These are phyloP conservation scores for Cassiopea andromeda DNA, from an alignment of 30 jellyfish, hydroid and myxozoan species.

Conservation along the genomic window DNA sequence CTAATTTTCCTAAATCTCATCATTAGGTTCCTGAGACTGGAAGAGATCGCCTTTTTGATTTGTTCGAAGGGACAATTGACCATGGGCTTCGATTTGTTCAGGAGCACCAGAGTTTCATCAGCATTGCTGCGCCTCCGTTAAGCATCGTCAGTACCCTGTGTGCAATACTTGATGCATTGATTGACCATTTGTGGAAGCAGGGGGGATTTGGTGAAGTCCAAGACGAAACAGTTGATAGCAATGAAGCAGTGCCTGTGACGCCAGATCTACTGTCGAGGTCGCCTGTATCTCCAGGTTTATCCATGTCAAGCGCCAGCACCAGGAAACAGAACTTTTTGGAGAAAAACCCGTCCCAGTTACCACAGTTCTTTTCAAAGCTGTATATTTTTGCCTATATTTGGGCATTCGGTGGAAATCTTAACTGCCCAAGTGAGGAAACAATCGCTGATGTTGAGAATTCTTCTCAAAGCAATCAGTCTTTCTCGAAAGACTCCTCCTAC, in stretches of 20 bases:
- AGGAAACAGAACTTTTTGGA: conserved; percentile 56
- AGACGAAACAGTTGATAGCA: conserved; percentile 29
- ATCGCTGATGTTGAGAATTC: conserved; percentile 71
- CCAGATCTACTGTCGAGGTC: conserved; percentile 18
- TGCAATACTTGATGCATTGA: conserved; percentile 68
- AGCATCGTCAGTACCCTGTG: conserved; percentile 76
- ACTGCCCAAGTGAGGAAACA: conserved; percentile 83
- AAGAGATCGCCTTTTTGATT: conserved; percentile 59
- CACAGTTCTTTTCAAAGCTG: conserved; percentile 65
- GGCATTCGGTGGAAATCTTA: conserved; percentile 90
- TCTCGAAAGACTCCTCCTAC: conserved; percentile 7
- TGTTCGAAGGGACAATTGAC: conserved; percentile 83
- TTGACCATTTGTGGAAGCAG: conserved; percentile 40
- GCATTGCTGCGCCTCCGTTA: conserved; percentile 71
- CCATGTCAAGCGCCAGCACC: conserved; percentile 1
- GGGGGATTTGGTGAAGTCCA: conserved; percentile 85
- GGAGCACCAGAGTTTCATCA: conserved; percentile 48
- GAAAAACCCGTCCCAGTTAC: conserved; percentile 59
- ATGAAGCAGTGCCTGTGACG: not conserved
- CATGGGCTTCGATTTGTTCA: conserved; percentile 74
- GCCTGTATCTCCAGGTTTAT: conserved; percentile 4
- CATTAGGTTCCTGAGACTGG: conserved; percentile 76
- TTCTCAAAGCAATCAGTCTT: not conserved
- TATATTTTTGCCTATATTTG: conserved; percentile 77
- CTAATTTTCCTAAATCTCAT: not conserved